Evolutionary conservation across 2,888 invertebrate species (phyloP).

Genomic region (Erynnis tages): DNA sequence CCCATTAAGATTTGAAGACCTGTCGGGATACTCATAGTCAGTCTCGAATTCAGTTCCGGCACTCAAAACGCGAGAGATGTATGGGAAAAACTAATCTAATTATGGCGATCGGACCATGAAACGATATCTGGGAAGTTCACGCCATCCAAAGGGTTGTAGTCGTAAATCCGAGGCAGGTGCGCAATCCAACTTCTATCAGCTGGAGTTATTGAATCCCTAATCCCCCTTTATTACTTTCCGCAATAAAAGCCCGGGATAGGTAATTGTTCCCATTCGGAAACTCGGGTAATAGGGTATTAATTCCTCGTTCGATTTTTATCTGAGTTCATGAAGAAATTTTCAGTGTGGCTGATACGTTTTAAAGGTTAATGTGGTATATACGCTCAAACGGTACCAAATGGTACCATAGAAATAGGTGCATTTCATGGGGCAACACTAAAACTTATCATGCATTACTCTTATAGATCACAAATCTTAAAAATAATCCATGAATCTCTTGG

Average conservation of each 20-base stretch:
- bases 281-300: constrained; percentile 43
- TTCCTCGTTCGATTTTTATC: constrained; percentile 35
- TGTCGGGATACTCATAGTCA: too few relatives aligned
- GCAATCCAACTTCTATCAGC: constrained; percentile 53
- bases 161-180: constrained; percentile 57
- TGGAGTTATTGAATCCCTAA: constrained; percentile 67
- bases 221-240: constrained; percentile 63
- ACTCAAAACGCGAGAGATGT: constrained; percentile 1
- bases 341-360: too few relatives aligned
- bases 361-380: too few relatives aligned
- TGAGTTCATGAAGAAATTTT: constrained; percentile 5
- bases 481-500: too few relatives aligned
- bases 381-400: too few relatives aligned
- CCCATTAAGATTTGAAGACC: too few relatives aligned
- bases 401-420: too few relatives aligned
- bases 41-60: not conserved
- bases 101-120: constrained; percentile 25
- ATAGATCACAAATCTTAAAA: too few relatives aligned
- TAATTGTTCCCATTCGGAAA: constrained; percentile 47
- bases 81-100: constrained; percentile 25
- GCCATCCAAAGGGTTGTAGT: constrained; percentile 49
- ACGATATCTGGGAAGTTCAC: constrained; percentile 26
- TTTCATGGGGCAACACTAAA: too few relatives aligned
- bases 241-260: constrained; percentile 49
- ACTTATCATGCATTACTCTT: too few relatives aligned